A percentile compares a stretch with the other conserved stretches of the same genome.
These are phyloP conservation scores for Salminus brasiliensis DNA, from an alignment of 2,113 vertebrate species.

Conservation along the genomic window DNA sequence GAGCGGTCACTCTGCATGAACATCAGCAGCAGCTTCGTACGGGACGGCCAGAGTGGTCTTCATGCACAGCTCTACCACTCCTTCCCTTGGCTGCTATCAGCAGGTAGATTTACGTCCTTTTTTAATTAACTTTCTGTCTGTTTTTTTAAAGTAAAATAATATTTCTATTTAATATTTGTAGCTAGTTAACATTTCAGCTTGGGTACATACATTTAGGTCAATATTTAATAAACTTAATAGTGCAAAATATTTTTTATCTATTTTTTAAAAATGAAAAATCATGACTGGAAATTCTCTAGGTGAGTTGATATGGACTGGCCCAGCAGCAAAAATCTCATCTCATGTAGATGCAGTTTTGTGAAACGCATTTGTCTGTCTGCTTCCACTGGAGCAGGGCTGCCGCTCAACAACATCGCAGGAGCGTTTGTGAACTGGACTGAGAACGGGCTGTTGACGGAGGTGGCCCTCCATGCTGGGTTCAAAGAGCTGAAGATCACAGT, in stretches of 20 bases:
- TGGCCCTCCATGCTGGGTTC: constrained; percentile 65
- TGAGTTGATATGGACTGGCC: too few relatives aligned
- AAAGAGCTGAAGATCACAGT: constrained; percentile 65
- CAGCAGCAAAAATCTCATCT: background rate
- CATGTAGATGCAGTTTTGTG: background rate
- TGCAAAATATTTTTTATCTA: too few relatives aligned
- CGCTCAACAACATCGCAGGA: constrained; percentile 59
- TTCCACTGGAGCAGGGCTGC: constrained; percentile 70
- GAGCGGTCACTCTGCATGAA: constrained; percentile 70
- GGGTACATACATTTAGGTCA: too few relatives aligned
- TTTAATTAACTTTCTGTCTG: too few relatives aligned
- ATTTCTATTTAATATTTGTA: too few relatives aligned
- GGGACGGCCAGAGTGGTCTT: constrained; percentile 52
- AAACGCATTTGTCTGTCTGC: background rate
- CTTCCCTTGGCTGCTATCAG: constrained; percentile 60
- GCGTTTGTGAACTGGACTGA: constrained; percentile 55
- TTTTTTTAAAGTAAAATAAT: too few relatives aligned
- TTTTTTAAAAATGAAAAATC: too few relatives aligned
- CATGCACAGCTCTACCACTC: constrained; percentile 70
- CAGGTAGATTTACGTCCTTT: constrained; percentile 80
- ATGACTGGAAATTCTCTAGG: too few relatives aligned
- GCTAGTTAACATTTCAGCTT: too few relatives aligned
- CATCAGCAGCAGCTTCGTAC: constrained; percentile 56
- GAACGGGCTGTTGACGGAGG: constrained; percentile 50
- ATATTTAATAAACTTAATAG: too few relatives aligned